Base-by-base conservation (phyloP, 2,113 vertebrate genomes). In the Plecturocebus donacophilus region DNA sequence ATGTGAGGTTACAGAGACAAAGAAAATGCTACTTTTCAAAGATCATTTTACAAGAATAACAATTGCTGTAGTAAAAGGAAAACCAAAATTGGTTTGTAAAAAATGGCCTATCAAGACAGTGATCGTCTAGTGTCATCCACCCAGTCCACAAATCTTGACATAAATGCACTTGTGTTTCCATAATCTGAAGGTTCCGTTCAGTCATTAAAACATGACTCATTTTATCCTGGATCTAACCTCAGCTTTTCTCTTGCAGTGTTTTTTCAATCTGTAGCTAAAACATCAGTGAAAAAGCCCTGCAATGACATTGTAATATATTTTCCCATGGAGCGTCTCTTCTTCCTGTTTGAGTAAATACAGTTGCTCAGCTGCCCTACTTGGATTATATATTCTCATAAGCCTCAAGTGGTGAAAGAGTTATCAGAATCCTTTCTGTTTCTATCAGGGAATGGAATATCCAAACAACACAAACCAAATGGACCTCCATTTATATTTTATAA, bases 1-100 rank as follows among this genome's bases (percentile, higher is more conserved):
- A 95, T 61, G 79, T 86, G 92, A 95, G 88, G 79, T 97, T 95
- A 92, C 54, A 81, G 96, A 97, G 96, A 92, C 91, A 92, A 35
- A 90, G 20, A 70, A 97, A 94, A 97, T 40, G 35, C 16, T 98
- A 73, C 75, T 97, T 95, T 88, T 94, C 97, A 97, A 94, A 95
- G 95, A 73, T 96, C 49, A 14, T 95, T 84, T 90, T 97, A 82
- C 95, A 96, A 97, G 88, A 94, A 86, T 91, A 97, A 90, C 86
- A 77, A 30, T 96, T 96, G 61, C 71, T 81, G 70, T 80, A 94
- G 61, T 81, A 80, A 95, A 95, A 95, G 54, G 56, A 92, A 95
- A 85, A 58, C 38, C 47, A 84, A 94, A 96, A 66, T 70, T 64
- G 32, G n/a, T 90, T 86, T 83, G 40, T 75, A 32, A 81, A 73